Conservation (phyloP, 2,888 invertebrate species). For the Bombyx huttoni region DNA sequence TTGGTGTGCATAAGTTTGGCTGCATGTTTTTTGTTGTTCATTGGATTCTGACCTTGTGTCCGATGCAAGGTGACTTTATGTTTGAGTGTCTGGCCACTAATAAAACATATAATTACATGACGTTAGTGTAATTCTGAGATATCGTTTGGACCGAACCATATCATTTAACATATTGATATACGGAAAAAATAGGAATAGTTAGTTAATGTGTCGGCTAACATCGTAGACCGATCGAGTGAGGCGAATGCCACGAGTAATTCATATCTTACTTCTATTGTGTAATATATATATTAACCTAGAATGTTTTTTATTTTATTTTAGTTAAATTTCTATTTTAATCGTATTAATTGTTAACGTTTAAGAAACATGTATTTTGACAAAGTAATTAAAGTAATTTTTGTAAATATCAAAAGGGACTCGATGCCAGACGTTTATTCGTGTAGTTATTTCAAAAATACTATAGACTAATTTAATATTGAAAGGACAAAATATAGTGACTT, state of each 20-base stretch:
- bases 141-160: conserved; percentile 58
- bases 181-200: conserved; percentile 32
- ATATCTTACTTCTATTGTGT: conserved; percentile 14
- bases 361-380: conserved; percentile 32
- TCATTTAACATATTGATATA: conserved; percentile 52
- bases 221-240: conserved; percentile 7
- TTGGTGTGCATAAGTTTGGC: conserved; percentile 37
- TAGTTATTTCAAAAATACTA: conserved; percentile 17
- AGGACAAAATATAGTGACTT: conserved; percentile 1
- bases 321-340: conserved; percentile 34
- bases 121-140: conserved; percentile 51
- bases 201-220: conserved; percentile 20
- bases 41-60: conserved; percentile 64
- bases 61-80: conserved; percentile 67
- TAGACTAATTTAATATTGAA: neutral
- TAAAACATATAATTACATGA: conserved; percentile 59
- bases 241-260: conserved; percentile 3
- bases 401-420: conserved; percentile 31
- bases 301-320: conserved; percentile 27
- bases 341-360: conserved; percentile 45
- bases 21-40: conserved; percentile 60
- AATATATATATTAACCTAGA: conserved; percentile 22
- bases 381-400: conserved; percentile 28
- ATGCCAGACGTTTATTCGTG: conserved; percentile 39
- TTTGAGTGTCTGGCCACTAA: conserved; percentile 61